Evolutionary conservation across 2,113 vertebrate genomes (phyloP).

Genomic region (Acinonyx jubatus): DNA sequence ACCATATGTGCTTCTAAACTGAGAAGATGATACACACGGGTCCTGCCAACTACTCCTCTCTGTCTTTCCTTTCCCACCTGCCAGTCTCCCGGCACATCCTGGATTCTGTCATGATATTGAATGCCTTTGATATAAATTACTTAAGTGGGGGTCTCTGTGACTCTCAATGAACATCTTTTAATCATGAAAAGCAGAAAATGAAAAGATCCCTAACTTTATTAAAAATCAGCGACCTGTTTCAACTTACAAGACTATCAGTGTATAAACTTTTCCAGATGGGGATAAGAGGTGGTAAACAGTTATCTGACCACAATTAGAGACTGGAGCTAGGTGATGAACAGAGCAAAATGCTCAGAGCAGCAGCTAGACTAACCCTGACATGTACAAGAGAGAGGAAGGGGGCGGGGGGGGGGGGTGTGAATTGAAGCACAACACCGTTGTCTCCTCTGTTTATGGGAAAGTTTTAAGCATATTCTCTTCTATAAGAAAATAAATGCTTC

Average conservation of each 20-base stretch:
- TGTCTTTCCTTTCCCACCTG: slow-evolving; percentile 30
- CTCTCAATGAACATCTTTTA: neutral
- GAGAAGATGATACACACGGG: slow-evolving; percentile 66
- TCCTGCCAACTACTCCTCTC: slow-evolving; percentile 49
- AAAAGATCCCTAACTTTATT: slow-evolving; percentile 48
- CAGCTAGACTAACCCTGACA: neutral
- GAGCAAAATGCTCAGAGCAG: neutral
- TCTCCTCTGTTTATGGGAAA: neutral
- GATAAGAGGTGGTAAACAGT: slow-evolving; percentile 40
- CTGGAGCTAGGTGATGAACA: slow-evolving; percentile 41
- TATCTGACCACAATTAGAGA: slow-evolving; percentile 12
- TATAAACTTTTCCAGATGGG: neutral
- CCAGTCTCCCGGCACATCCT: slow-evolving; percentile 34
- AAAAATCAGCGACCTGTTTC: slow-evolving; percentile 56
- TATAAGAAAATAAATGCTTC: neutral
- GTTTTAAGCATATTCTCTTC: neutral
- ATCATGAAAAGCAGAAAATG: neutral
- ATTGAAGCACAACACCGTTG: neutral
- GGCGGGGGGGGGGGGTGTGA: too few species aligned
- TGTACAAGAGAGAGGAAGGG: neutral
- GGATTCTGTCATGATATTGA: slow-evolving; percentile 41
- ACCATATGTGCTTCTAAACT: slow-evolving; percentile 80
- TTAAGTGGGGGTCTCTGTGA: neutral
- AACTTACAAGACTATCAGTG: slow-evolving; percentile 26
- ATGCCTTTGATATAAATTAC: slow-evolving; percentile 52